A percentile compares a stretch with the other conserved stretches of the same genome.
phyloP scores from a whole-genome alignment of 2,888 invertebrate genomes.

The Phyllotreta striolata region DNA sequence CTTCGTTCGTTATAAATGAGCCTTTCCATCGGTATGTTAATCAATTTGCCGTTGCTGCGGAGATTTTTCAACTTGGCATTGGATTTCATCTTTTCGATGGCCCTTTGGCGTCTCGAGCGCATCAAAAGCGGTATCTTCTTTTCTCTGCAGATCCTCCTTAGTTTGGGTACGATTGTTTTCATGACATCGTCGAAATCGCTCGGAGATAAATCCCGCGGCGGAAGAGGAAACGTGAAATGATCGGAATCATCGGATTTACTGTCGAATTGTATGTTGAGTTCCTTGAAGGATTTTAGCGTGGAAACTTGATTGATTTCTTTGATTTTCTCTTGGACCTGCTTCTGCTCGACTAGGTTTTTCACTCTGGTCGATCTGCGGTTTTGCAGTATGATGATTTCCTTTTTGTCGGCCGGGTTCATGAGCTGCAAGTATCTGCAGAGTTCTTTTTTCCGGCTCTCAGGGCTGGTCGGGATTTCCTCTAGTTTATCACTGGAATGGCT shows the following conservation, averaged over 20 bases:
- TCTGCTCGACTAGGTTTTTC: slow-evolving; percentile 52
- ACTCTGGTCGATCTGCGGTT: slow-evolving; percentile 57
- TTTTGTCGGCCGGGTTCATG: slow-evolving; percentile 56
- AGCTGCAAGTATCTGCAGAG: slow-evolving; percentile 58
- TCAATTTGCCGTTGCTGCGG: slow-evolving; percentile 35
- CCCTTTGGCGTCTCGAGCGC: neutral
- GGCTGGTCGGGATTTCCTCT: slow-evolving; percentile 48
- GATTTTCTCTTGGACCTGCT: slow-evolving; percentile 26
- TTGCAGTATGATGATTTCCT: slow-evolving; percentile 49
- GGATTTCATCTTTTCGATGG: slow-evolving; percentile 19
- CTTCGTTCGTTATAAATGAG: slow-evolving; percentile 28
- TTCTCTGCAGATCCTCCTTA: slow-evolving; percentile 30
- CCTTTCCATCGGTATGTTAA: slow-evolving; percentile 35
- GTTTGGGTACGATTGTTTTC: slow-evolving; percentile 34
- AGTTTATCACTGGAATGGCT: no score
- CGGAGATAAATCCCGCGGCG: slow-evolving; percentile 33
- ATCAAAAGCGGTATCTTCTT: slow-evolving; percentile 26
- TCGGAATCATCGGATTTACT: slow-evolving; percentile 25
- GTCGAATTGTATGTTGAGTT: slow-evolving; percentile 42
- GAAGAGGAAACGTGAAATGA: slow-evolving; percentile 43
- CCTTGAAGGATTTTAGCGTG: slow-evolving; percentile 41
- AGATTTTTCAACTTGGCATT: slow-evolving; percentile 30
- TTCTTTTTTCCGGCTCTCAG: slow-evolving; percentile 57
- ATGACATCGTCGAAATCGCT: slow-evolving; percentile 40
- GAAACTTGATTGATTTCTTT: slow-evolving; percentile 24